A percentile compares a stretch with the other conserved stretches of the same genome.
Conservation (phyloP, 2,888 invertebrate species). For the Diplazon laetatorius region DNA sequence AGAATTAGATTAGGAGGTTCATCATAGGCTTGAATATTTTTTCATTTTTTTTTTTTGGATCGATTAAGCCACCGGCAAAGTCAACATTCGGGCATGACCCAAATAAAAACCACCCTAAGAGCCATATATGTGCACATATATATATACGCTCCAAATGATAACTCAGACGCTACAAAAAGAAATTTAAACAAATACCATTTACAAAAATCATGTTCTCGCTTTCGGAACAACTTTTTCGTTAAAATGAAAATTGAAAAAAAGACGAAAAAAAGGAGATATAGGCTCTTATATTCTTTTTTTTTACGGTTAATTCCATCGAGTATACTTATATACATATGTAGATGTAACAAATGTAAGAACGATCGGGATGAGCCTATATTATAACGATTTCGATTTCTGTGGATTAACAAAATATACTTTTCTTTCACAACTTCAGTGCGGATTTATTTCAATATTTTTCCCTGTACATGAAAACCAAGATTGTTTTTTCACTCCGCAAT, state of each 20-base stretch:
- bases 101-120: too few relatives aligned
- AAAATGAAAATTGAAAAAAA: slow-evolving; percentile 1
- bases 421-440: slow-evolving; percentile 56
- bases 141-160: slow-evolving; percentile 26
- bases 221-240: slow-evolving; percentile 6
- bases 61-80: too few relatives aligned
- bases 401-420: slow-evolving; percentile 66
- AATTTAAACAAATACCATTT: too few relatives aligned
- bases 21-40: too few relatives aligned
- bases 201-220: slow-evolving; percentile 48
- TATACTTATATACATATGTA: slow-evolving; percentile 35
- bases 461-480: too few relatives aligned
- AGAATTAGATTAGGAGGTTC: too few relatives aligned
- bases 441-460: neutral
- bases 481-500: neutral
- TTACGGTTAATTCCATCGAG: slow-evolving; percentile 44
- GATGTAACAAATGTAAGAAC: slow-evolving; percentile 54
- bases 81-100: too few relatives aligned
- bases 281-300: slow-evolving; percentile 37
- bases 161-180: slow-evolving; percentile 44
- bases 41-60: too few relatives aligned
- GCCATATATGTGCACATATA: neutral
- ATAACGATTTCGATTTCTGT: slow-evolving; percentile 63
- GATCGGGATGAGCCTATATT: slow-evolving; percentile 44
- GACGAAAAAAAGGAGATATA: too few relatives aligned